These are phyloP conservation scores for Setophaga petechia DNA, from an alignment of 2,113 vertebrate genomes.

Conservation along the genomic window DNA sequence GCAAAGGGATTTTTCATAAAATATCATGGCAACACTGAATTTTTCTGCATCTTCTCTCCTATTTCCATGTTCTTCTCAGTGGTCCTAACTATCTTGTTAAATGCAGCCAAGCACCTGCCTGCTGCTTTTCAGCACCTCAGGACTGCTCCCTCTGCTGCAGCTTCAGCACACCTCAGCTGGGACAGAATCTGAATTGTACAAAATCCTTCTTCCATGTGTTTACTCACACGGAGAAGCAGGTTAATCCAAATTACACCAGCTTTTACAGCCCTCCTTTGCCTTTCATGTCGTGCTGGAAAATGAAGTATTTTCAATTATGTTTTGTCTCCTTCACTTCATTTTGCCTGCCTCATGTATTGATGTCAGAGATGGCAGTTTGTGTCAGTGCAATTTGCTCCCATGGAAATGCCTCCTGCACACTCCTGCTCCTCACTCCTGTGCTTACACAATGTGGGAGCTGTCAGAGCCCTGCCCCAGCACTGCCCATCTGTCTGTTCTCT, in stretches of 20 bases:
- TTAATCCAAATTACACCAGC: neutral
- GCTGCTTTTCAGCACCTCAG: neutral
- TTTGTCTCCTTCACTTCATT: neutral
- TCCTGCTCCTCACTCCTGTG: neutral
- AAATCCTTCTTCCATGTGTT: neutral
- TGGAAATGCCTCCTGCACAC: neutral
- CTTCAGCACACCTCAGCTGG: neutral
- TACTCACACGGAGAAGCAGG: neutral
- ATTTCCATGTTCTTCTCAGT: neutral
- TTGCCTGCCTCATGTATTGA: conserved; percentile 1
- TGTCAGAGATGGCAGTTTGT: conserved; percentile 15
- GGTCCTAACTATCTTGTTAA: neutral
- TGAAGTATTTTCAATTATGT: neutral
- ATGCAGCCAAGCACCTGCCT: neutral
- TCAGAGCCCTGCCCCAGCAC: neutral
- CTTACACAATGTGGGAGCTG: neutral
- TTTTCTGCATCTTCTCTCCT: neutral
- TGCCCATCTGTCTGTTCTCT: conserved; percentile 14
- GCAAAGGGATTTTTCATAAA: no score
- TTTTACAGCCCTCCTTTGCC: neutral
- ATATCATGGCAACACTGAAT: no score
- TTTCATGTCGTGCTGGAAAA: neutral
- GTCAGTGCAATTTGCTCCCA: conserved; percentile 28
- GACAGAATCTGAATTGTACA: fast-evolving
- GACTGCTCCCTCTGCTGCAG: neutral